A percentile compares a stretch with the other conserved stretches of the same genome.
phyloP scores from a whole-genome alignment of 2,797 vertebrate genomes.

The Manis crassicaudata region DNA sequence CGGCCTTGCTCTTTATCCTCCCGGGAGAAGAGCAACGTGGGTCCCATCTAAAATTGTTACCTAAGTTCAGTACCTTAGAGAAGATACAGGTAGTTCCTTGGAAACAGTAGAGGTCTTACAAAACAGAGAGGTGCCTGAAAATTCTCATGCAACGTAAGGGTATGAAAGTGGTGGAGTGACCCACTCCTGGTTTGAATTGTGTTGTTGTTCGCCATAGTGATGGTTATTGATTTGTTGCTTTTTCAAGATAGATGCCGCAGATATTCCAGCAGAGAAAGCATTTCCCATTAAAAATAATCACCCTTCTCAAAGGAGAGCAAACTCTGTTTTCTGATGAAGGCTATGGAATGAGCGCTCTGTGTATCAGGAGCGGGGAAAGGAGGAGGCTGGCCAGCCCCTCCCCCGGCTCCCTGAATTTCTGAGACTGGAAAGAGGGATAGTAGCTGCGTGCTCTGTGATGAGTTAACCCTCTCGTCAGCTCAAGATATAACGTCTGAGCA shows the following conservation, averaged over 20 bases:
- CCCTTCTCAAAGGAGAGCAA: neutral
- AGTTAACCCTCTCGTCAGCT: neutral
- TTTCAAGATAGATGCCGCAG: neutral
- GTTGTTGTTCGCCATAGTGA: neutral
- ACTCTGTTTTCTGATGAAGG: neutral
- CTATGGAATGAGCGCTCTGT: neutral
- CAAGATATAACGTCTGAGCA: neutral
- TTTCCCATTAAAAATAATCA: neutral
- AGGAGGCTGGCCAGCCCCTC: neutral
- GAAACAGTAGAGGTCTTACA: neutral
- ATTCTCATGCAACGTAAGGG: neutral
- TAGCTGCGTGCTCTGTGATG: neutral
- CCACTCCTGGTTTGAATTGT: neutral
- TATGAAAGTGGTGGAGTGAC: neutral
- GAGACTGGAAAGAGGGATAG: neutral
- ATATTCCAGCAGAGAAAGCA: neutral
- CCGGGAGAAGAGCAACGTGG: neutral
- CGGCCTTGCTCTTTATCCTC: neutral
- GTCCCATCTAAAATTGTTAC: neutral
- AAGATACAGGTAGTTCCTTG: neutral
- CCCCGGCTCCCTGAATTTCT: neutral
- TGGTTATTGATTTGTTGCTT: neutral
- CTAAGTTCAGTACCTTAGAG: neutral
- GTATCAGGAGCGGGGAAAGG: neutral
- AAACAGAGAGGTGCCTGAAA: neutral